Evolutionary conservation across 2,797 vertebrate genomes (phyloP), one percentile per base, ranked within the genome.

Genomic region (Ctenopoma kingsleyae): DNA sequence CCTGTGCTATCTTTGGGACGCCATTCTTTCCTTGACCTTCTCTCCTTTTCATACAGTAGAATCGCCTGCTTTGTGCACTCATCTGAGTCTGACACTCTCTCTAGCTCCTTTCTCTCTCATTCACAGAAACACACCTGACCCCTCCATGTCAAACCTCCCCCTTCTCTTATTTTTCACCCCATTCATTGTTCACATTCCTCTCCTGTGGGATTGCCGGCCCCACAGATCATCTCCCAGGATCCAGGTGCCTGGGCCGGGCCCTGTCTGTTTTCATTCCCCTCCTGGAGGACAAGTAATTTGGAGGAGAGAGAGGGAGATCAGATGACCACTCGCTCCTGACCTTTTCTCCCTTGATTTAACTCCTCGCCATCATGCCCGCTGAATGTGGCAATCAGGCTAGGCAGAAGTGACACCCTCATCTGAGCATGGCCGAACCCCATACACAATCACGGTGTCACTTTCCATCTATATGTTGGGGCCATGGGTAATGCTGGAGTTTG

Each of bases 261-360:
- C 92, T 94, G 94, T 95, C 95, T 90, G 56, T 80, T 91, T 95
- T 94, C 88, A 84, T 96, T 95, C 93, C 87, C 90, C 86, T 92
- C 93, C 71, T 15, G 75, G 67, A 89, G 77, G 87, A 93, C 87
- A 77, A 95, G 94, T 80, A 82, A 91, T 92, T 90, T 92, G 86
- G 88, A 90, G 87, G 90, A 83, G 91, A 89, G 85, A 92, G 92
- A 90, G 88, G 78, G 91, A 90, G 91, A 90, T 81, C 89, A 92
- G 92, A 94, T 93, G 94, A 92, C 94, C 94, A 90, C 83, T 91
- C 86, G 89, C 94, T 92, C 54, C 93, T 93, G 94, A 96, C 94
- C 96, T 96, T 96, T 96, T 95, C 96, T 96, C 89, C 95, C 95
- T 92, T 94, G 82, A 93, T 96, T 96, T 94, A 91, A 82, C 85